phyloP scores from a whole-genome alignment of 2,113 vertebrate genomes.

The Gallinago paraguaiae region DNA sequence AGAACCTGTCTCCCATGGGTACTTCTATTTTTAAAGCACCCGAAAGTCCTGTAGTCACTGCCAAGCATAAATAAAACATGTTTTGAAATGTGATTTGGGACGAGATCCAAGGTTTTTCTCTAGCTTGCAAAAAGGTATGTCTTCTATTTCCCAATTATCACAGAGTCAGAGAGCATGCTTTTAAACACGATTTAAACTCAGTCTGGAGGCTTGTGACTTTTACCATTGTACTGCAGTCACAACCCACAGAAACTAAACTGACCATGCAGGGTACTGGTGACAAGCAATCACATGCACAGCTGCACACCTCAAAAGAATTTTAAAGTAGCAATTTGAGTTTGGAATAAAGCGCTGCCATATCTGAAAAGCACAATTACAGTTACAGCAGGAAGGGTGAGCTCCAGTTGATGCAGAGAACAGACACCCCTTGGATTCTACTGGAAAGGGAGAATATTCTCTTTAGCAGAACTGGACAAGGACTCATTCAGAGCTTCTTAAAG shows the following conservation, averaged over 20 bases:
- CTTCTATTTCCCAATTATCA: background rate
- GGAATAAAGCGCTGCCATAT: background rate
- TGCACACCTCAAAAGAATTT: background rate
- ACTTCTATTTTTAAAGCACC: background rate
- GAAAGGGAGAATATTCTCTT: background rate
- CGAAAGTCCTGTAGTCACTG: background rate
- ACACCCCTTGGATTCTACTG: rapidly evolving
- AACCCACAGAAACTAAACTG: background rate
- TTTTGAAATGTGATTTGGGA: background rate
- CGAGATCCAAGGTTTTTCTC: background rate
- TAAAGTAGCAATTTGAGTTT: background rate
- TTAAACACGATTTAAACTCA: background rate
- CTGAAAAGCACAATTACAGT: background rate
- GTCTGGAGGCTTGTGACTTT: background rate
- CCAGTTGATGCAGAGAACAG: background rate
- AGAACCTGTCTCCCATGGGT: background rate
- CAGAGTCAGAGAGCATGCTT: background rate
- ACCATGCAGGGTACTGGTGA: background rate
- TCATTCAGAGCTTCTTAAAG: background rate
- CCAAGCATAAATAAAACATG: background rate
- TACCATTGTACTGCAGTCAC: background rate
- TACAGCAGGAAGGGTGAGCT: background rate
- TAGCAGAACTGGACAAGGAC: background rate
- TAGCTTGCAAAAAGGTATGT: background rate
- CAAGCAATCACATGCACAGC: background rate